Conservation (phyloP, 2,113 vertebrate genomes). For the Leucosticte australis region DNA sequence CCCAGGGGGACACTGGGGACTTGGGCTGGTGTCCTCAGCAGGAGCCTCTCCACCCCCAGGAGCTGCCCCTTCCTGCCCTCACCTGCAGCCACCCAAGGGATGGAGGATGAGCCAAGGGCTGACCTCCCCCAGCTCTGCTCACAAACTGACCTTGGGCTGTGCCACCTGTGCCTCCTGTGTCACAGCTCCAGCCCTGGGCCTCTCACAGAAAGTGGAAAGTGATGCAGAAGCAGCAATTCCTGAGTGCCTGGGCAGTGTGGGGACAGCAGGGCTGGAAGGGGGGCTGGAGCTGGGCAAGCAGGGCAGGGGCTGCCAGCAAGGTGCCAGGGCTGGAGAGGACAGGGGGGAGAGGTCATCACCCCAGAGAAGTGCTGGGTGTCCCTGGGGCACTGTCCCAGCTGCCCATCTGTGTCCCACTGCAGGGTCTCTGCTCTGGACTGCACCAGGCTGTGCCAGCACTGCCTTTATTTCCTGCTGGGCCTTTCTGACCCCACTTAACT, state of each 20-base stretch:
- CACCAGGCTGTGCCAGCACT: neutral
- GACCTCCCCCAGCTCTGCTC: neutral
- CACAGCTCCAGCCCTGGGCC: neutral
- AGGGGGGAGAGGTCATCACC: neutral
- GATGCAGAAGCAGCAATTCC: too few relatives aligned
- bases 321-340: neutral
- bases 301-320: neutral
- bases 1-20: neutral
- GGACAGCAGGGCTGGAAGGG: neutral
- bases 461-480: neutral
- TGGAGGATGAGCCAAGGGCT: neutral
- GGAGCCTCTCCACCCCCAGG: neutral
- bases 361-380: neutral
- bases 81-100: neutral
- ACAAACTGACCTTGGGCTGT: neutral
- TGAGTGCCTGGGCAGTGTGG: neutral
- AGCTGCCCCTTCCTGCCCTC: neutral
- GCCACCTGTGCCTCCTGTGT: neutral
- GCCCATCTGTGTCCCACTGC: neutral
- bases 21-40: neutral
- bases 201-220: neutral
- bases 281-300: neutral
- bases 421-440: neutral
- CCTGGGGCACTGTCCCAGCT: neutral
- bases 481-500: neutral